Conservation (phyloP, 2,888 invertebrate species). For the Lasius fuliginosus region DNA sequence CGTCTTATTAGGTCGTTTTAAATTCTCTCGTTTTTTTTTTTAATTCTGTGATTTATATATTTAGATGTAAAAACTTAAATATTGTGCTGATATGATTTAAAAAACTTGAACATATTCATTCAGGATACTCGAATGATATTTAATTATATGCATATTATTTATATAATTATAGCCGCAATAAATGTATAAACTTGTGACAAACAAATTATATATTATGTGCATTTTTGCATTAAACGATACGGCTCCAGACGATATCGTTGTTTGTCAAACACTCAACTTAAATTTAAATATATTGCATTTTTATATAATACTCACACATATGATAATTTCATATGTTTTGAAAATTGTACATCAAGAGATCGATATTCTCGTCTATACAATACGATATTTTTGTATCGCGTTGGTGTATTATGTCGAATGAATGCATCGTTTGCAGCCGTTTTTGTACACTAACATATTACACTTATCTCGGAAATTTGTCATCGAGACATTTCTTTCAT, state of each 20-base stretch:
- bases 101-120: background rate
- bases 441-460: background rate
- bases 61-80: background rate
- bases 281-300: background rate
- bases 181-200: background rate
- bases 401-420: background rate
- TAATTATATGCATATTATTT: background rate
- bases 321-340: background rate
- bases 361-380: background rate
- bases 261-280: background rate
- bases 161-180: background rate
- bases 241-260: background rate
- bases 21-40: conserved; percentile 1
- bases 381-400: background rate
- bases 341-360: background rate
- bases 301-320: background rate
- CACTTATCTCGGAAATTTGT: background rate
- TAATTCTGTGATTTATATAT: background rate
- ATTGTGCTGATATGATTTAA: background rate
- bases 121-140: too few relatives aligned
- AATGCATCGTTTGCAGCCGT: background rate
- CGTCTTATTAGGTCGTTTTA: conserved; percentile 51
- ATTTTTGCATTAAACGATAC: background rate
- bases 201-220: background rate
- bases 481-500: background rate